Evolutionary conservation across 2,797 vertebrate genomes (phyloP).

Genomic region (Staurois parvus): DNA sequence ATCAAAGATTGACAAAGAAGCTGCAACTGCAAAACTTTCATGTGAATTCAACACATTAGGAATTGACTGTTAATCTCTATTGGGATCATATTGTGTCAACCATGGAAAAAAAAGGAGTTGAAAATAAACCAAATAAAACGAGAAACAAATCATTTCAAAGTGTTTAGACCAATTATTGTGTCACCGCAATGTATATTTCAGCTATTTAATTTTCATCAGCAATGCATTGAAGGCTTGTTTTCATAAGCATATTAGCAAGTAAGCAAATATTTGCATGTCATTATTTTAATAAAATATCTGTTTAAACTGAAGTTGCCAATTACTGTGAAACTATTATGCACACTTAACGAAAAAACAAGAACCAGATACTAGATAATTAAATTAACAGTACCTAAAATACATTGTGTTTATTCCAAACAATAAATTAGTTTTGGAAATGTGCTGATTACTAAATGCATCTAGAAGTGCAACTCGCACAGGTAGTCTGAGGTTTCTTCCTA

Average conservation of each 20-base stretch:
- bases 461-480: neutral
- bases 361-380: neutral
- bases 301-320: neutral
- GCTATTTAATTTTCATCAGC: neutral
- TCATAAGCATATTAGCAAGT: neutral
- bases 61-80: neutral
- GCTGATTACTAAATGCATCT: neutral
- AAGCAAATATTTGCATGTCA: slow-evolving; percentile 10
- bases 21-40: neutral
- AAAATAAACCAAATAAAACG: neutral
- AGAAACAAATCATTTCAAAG: neutral
- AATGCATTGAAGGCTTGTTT: neutral
- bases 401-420: neutral
- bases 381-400: neutral
- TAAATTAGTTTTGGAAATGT: neutral
- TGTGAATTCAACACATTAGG: neutral
- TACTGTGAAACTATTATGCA: neutral
- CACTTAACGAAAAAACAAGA: neutral
- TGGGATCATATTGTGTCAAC: neutral
- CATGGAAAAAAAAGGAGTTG: neutral
- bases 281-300: slow-evolving; percentile 2
- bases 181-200: neutral
- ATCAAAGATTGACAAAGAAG: neutral
- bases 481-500: too few relatives aligned
- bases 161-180: neutral